Conservation (phyloP, 2,113 vertebrate genomes). For the Lota lota region DNA sequence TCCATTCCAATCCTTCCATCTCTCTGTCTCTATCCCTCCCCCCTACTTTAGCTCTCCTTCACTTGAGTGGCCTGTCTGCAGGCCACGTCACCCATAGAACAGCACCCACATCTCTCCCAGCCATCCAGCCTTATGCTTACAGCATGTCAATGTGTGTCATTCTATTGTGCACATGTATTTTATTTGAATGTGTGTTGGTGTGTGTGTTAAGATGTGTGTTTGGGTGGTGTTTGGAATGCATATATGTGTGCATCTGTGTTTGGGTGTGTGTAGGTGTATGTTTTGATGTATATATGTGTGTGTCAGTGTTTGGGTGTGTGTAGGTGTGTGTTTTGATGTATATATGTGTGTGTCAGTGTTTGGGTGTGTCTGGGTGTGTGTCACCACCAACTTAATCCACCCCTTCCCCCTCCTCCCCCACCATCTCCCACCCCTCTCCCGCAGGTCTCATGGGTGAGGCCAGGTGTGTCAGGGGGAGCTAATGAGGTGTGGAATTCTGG, state of each 20-base stretch:
- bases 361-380: neutral
- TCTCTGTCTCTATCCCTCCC: slow-evolving; percentile 4
- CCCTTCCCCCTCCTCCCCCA: neutral
- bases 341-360: too few relatives aligned
- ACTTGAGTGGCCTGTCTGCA: slow-evolving; percentile 45
- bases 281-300: neutral
- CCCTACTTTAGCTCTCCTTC: slow-evolving; percentile 17
- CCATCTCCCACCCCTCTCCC: slow-evolving; percentile 21
- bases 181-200: neutral
- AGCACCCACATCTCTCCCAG: slow-evolving; percentile 25
- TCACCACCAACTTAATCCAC: too few relatives aligned
- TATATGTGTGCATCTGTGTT: slow-evolving; percentile 7
- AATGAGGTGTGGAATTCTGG: slow-evolving; percentile 59
- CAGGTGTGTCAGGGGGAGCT: slow-evolving; percentile 43
- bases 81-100: slow-evolving; percentile 31
- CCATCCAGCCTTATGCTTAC: slow-evolving; percentile 19
- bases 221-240: neutral
- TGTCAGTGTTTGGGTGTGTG: neutral
- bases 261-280: slow-evolving; percentile 7
- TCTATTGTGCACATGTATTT: neutral
- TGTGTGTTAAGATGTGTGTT: slow-evolving; percentile 3
- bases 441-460: slow-evolving; percentile 33
- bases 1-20: slow-evolving; percentile 41
- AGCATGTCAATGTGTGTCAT: slow-evolving; percentile 24
- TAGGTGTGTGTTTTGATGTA: too few relatives aligned